Conservation (phyloP, 1,140 invertebrate species). For the Papilio xuthus region DNA sequence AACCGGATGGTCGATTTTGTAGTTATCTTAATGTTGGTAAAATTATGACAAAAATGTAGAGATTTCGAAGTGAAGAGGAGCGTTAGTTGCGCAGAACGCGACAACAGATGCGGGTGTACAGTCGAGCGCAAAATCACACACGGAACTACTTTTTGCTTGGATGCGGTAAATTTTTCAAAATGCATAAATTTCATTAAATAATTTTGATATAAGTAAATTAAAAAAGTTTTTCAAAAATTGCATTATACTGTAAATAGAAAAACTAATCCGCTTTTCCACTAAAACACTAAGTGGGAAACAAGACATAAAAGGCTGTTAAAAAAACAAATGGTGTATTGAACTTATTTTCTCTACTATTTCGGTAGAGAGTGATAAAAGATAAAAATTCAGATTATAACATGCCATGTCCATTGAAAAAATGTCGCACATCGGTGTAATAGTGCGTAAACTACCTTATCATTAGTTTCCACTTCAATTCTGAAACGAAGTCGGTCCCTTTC, state of each 20-base stretch:
- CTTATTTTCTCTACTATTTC: no score
- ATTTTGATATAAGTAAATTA: background rate
- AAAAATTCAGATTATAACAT: no score
- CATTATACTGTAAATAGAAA: no score
- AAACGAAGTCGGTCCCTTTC: conserved; percentile 72
- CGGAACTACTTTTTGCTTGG: conserved; percentile 19
- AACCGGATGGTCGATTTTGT: no score
- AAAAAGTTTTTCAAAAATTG: no score
- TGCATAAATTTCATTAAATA: background rate
- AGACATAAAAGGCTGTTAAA: no score
- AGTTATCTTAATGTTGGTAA: background rate
- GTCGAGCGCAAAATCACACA: conserved; percentile 62
- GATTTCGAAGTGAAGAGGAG: conserved; percentile 38
- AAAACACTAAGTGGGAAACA: no score
- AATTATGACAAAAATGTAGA: background rate
- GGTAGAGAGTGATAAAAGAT: no score
- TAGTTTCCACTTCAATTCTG: conserved; percentile 76
- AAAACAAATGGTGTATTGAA: no score
- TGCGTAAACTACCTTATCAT: conserved; percentile 70
- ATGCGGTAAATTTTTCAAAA: conserved; percentile 25
- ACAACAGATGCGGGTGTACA: conserved; percentile 63
- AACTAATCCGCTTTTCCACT: no score
- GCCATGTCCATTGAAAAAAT: no score
- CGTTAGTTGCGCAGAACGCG: conserved; percentile 43
- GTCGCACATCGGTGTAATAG: conserved; percentile 14